Percentiles rank a stretch among this genome's conserved stretches.
Evolutionary conservation across 2,888 invertebrate genomes (phyloP).

Genomic region (Dolomedes plantarius): DNA sequence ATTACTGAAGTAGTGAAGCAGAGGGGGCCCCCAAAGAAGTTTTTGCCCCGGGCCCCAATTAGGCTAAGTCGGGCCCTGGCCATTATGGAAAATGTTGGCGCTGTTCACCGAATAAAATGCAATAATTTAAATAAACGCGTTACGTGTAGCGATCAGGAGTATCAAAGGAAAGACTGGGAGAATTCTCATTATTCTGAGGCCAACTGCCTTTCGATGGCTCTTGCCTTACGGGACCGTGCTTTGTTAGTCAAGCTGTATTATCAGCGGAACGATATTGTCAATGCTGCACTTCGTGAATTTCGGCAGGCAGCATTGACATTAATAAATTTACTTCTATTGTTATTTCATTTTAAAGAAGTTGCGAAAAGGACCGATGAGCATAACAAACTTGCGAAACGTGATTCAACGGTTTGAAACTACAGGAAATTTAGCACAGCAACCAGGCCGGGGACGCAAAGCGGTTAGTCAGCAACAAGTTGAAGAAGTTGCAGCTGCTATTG

Average conservation of each 20-base stretch:
- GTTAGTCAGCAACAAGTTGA: constrained; percentile 13
- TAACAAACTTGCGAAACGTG: constrained; percentile 4
- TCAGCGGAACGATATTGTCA: not conserved
- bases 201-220: not conserved
- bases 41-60: no score
- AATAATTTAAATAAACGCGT: constrained; percentile 4
- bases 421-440: constrained; percentile 23
- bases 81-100: not conserved
- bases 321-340: no score
- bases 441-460: constrained; percentile 22
- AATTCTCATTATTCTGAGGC: not conserved
- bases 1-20: no score
- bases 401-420: not conserved
- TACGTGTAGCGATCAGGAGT: constrained; percentile 7
- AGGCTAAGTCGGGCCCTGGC: no score
- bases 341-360: no score
- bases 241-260: constrained; percentile 10
- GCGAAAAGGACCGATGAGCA: not conserved
- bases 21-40: no score
- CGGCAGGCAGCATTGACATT: no score
- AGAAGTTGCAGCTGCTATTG: constrained; percentile 28
- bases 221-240: not conserved
- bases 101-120: not conserved
- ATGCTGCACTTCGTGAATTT: not conserved
- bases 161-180: constrained; percentile 7